A percentile compares a stretch with the other conserved stretches of the same genome.
phyloP scores from a whole-genome alignment of 2,797 vertebrate genomes.

The Coreius guichenoti region DNA sequence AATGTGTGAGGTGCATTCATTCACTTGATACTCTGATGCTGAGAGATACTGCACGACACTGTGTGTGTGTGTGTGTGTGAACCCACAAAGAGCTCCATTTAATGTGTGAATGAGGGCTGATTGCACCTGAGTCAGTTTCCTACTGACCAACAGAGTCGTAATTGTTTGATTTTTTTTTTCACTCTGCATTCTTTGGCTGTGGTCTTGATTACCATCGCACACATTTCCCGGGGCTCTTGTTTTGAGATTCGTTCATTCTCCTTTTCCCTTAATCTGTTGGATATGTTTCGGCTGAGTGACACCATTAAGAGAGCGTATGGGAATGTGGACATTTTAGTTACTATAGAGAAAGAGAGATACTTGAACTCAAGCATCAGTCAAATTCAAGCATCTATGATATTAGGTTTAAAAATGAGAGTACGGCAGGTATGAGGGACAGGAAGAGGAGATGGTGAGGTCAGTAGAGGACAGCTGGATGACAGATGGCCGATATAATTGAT shows the following conservation, averaged over 20 bases:
- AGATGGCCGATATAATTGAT: not conserved
- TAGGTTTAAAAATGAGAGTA: not conserved
- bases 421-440: not conserved
- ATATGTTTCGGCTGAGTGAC: constrained; percentile 25
- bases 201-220: constrained; percentile 60
- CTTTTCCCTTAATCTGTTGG: not conserved
- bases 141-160: constrained; percentile 67
- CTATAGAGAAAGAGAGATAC: not conserved
- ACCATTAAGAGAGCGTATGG: constrained; percentile 13
- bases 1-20: constrained; percentile 22
- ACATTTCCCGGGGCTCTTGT: constrained; percentile 37
- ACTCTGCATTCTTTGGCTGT: constrained; percentile 66
- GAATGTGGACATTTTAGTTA: not conserved
- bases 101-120: constrained; percentile 49
- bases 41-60: constrained; percentile 12
- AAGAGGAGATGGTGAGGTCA: not conserved
- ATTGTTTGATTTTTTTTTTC: constrained; percentile 67
- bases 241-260: not conserved
- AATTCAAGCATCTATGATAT: not conserved
- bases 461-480: not conserved
- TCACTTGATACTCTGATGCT: constrained; percentile 35
- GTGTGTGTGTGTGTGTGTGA: constrained; percentile 34
- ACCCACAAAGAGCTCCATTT: constrained; percentile 62
- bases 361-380: not conserved
- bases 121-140: constrained; percentile 70